Base-by-base conservation (phyloP, 2,113 vertebrate genomes). In the Odocoileus virginianus region DNA sequence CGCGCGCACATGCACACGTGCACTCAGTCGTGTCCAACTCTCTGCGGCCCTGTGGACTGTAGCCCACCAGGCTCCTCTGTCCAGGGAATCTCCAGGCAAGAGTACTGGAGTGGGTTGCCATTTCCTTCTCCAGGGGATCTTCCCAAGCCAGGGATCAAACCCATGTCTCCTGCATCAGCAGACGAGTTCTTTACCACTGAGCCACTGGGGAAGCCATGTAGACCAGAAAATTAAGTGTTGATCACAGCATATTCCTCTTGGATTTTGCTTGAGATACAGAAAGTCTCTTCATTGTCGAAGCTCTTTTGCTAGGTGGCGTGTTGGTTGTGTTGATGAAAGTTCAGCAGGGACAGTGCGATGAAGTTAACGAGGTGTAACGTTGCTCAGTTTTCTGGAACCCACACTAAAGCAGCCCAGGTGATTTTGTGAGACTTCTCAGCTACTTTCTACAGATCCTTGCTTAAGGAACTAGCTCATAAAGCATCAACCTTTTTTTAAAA, bases 231-330 rank as follows among this genome's bases (percentile, higher is more conserved):
- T 55, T 85, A 82, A 71, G n/a, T 89, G 27, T 95, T 76, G 67
- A 89, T 89, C 58, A 88, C 2, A 47, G 5, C 64, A 85, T 61
- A 33, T 92, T 95, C 92, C 85, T 81, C 58, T 36, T 91, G 23
- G 9, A 19, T 91, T 83, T 97, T 94, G 17, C 83, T 91, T 47
- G 82, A 84, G 17, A 54, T 78, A n/a, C 25, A 94, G 28, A 71
- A 76, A 90, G 47, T 87, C 5, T 52, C 19, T 87, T 40, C 91
- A 11, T n/a, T 94, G 27, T 60, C 1, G 1, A 85, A 55, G 23
- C 84, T 95, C 47, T 93, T 94, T 89, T 81, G 81, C 52, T 36
- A 71, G 52, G 27, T 89, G 52, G 86, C 61, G 28, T 91, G 91
- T 82, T 90, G 17, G 45, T 95, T 95, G 17, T 67, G 21, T 90